Conservation (phyloP, 2,113 vertebrate genomes). For the Zeus faber region DNA sequence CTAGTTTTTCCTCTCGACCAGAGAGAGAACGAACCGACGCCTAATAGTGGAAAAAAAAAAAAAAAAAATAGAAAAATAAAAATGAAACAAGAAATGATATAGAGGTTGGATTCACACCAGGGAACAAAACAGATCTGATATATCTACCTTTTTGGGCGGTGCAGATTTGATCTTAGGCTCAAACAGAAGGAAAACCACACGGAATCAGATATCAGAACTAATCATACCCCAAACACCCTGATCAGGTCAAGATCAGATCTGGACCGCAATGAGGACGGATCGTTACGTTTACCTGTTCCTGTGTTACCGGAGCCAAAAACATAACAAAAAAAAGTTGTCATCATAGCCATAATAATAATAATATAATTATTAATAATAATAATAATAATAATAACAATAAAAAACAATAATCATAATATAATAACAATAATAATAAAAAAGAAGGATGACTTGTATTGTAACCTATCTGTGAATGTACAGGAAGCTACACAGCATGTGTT, state of each 20-base stretch:
- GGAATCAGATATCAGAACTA: neutral
- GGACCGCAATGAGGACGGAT: slow-evolving; percentile 38
- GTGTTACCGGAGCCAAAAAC: slow-evolving; percentile 51
- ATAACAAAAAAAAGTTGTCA: slow-evolving; percentile 29
- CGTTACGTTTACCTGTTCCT: slow-evolving; percentile 20
- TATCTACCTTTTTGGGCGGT: slow-evolving; percentile 39
- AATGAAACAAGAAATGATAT: slow-evolving; percentile 27
- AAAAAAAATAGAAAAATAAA: slow-evolving; percentile 26
- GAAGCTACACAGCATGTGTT: slow-evolving; percentile 19
- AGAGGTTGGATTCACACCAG: slow-evolving; percentile 31
- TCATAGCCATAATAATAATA: slow-evolving; percentile 48
- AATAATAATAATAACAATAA: neutral
- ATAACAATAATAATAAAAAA: neutral
- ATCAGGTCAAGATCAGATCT: slow-evolving; percentile 7
- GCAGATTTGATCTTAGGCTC: slow-evolving; percentile 1
- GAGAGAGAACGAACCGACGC: slow-evolving; percentile 85
- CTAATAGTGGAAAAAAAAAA: slow-evolving; percentile 45
- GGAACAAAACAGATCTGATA: slow-evolving; percentile 20
- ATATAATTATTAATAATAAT: slow-evolving; percentile 43
- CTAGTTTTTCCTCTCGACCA: slow-evolving; percentile 81
- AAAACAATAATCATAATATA: neutral
- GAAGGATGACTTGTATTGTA: slow-evolving; percentile 18
- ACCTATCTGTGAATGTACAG: slow-evolving; percentile 10
- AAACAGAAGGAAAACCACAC: slow-evolving; percentile 15
- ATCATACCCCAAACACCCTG: neutral